Conservation (phyloP, 2,888 invertebrate genomes). For the Chromoteleia sp. region DNA sequence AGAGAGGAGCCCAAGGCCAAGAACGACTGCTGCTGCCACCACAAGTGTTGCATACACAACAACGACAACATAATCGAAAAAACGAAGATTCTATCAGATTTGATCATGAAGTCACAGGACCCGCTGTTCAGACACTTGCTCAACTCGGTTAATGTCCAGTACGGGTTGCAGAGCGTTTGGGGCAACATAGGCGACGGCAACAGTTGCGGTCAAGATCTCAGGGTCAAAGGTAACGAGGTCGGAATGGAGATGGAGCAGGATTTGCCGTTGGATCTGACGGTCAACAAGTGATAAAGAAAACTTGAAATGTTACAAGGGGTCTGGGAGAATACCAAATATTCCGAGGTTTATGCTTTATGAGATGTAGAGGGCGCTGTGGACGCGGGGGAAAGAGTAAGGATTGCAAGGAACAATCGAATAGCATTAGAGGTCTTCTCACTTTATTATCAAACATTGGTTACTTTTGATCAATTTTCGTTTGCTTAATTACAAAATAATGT, state of each 20-base stretch:
- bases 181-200: slow-evolving; percentile 75
- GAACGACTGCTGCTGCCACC: slow-evolving; percentile 79
- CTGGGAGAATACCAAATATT: slow-evolving; percentile 49
- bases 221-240: slow-evolving; percentile 84
- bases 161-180: slow-evolving; percentile 82
- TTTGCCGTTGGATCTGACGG: slow-evolving; percentile 84
- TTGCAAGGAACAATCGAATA: slow-evolving; percentile 15
- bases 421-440: not conserved
- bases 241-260: slow-evolving; percentile 84
- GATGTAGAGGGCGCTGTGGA: not conserved
- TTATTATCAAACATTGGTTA: no score
- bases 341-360: slow-evolving; percentile 37
- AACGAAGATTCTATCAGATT: slow-evolving; percentile 82
- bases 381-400: not conserved
- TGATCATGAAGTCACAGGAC: slow-evolving; percentile 81
- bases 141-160: slow-evolving; percentile 81
- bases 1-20: slow-evolving; percentile 52
- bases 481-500: no score
- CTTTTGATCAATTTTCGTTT: no score
- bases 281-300: slow-evolving; percentile 84
- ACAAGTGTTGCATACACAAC: slow-evolving; percentile 82
- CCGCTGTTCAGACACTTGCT: slow-evolving; percentile 80
- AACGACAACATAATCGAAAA: slow-evolving; percentile 81
- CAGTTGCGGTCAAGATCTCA: slow-evolving; percentile 81
- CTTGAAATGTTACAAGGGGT: slow-evolving; percentile 1